phyloP scores from a whole-genome alignment of 1,140 invertebrate genomes.

The Drosophila serrata region DNA sequence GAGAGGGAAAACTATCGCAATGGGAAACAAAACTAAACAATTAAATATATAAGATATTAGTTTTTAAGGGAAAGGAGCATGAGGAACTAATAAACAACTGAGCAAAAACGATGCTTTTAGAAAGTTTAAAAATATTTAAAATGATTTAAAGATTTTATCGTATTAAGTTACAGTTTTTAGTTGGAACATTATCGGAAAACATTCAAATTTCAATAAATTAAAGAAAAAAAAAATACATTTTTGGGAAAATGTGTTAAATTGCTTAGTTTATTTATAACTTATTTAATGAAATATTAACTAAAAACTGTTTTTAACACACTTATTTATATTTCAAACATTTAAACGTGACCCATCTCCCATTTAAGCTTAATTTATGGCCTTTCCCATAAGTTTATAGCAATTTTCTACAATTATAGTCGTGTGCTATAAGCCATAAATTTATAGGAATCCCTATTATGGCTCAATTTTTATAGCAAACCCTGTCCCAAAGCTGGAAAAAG shows the following conservation, averaged over 20 bases:
- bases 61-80: no score
- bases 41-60: neutral
- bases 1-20: neutral
- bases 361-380: neutral
- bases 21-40: neutral
- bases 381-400: neutral
- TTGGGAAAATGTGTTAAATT: neutral
- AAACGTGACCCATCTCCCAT: neutral
- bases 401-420: neutral
- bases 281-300: neutral
- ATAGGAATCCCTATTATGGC: neutral
- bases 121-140: neutral
- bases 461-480: neutral
- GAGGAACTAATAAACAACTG: no score
- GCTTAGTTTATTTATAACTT: neutral
- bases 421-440: neutral
- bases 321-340: neutral
- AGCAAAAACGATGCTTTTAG: no score
- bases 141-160: neutral
- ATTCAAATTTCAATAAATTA: neutral
- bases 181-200: neutral
- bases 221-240: neutral
- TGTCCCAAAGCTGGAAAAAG: slow-evolving; percentile 9
- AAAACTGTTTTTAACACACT: neutral
- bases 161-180: neutral